A percentile compares a stretch with the other conserved stretches of the same genome.
Conservation (phyloP, 2,113 vertebrate genomes). For the Xyliphius kryptos region DNA sequence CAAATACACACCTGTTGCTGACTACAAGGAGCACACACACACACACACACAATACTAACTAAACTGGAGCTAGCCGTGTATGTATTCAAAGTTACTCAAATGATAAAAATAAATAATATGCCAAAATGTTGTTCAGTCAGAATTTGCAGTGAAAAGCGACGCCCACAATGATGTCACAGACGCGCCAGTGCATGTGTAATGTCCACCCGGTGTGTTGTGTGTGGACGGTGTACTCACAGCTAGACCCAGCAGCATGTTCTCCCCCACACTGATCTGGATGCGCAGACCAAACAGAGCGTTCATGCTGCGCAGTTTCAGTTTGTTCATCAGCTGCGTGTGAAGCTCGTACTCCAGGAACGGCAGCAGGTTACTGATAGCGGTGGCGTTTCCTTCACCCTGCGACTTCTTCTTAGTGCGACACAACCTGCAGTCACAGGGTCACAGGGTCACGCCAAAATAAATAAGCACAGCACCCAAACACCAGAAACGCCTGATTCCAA, state of each 20-base stretch:
- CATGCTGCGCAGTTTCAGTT: constrained; percentile 92
- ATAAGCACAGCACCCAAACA: too few species aligned
- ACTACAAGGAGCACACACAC: constrained; percentile 63
- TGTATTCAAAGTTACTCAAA: too few species aligned
- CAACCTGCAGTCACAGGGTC: too few species aligned
- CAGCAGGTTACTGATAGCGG: constrained; percentile 85
- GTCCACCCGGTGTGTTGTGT: too few species aligned
- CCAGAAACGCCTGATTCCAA: too few species aligned
- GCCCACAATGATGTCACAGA: too few species aligned
- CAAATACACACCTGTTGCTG: constrained; percentile 93
- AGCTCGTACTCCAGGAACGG: constrained; percentile 98
- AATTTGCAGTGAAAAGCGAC: too few species aligned
- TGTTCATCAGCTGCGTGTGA: constrained; percentile 97
- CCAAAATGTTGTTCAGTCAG: too few species aligned
- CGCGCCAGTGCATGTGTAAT: too few species aligned
- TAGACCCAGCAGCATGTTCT: constrained; percentile 92
- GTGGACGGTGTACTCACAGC: constrained; percentile 90
- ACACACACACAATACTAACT: constrained; percentile 2
- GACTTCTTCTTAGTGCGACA: constrained; percentile 97
- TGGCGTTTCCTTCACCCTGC: constrained; percentile 94
- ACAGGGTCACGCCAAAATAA: too few species aligned
- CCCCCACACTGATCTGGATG: constrained; percentile 93
- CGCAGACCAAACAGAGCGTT: constrained; percentile 90
- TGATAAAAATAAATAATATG: too few species aligned
- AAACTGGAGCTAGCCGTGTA: too few species aligned